Conservation (phyloP, 2,888 invertebrate genomes). For the Seladonia tumulorum region DNA sequence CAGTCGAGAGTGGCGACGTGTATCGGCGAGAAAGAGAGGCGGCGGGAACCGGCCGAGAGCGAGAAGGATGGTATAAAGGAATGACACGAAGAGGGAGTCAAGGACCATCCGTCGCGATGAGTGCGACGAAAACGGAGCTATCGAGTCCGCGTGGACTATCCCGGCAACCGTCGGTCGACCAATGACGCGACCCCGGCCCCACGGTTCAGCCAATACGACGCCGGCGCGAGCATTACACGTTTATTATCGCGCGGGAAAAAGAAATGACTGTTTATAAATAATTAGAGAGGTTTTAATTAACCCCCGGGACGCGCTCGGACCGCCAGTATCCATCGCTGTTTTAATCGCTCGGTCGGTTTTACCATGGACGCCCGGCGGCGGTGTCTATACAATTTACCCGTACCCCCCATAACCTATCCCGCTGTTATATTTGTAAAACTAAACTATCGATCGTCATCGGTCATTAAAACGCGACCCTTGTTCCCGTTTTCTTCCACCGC, state of each 20-base stretch:
- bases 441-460: constrained; percentile 73
- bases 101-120: constrained; percentile 63
- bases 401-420: constrained; percentile 38
- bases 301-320: constrained; percentile 80
- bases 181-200: constrained; percentile 60
- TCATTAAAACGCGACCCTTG: constrained; percentile 59
- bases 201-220: constrained; percentile 70
- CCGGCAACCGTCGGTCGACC: constrained; percentile 58
- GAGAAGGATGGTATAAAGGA: constrained; percentile 53
- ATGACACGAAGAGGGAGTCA: constrained; percentile 60
- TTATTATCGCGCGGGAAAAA: constrained; percentile 80
- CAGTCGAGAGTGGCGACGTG: constrained; percentile 51
- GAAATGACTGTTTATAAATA: constrained; percentile 84
- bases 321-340: constrained; percentile 73
- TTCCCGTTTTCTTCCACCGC: constrained; percentile 44
- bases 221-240: constrained; percentile 75
- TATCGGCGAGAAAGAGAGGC: constrained; percentile 50
- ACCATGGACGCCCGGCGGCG: constrained; percentile 53
- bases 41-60: constrained; percentile 40
- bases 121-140: constrained; percentile 69
- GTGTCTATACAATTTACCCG: constrained; percentile 45
- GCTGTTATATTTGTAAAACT: constrained; percentile 76
- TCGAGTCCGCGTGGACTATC: constrained; percentile 76
- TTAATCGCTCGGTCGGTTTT: constrained; percentile 77
- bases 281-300: constrained; percentile 84